Conservation (phyloP, 2,113 vertebrate species). For the Loxodonta africana region DNA sequence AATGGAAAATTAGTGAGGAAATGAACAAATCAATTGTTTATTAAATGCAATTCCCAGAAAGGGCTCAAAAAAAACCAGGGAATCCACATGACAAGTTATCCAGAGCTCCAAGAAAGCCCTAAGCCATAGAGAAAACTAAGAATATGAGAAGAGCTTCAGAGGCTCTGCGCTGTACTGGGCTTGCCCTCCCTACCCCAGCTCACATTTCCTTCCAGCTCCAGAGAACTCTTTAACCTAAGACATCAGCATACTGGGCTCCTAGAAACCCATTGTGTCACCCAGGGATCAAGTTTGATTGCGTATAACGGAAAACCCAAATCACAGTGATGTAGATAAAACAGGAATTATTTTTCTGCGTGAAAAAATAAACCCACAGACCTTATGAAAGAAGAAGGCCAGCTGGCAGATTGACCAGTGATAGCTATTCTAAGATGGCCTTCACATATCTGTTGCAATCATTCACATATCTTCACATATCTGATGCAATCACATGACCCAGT, state of each 20-base stretch:
- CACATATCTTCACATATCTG: neutral
- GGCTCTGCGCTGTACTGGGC: neutral
- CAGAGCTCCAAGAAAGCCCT: conserved; percentile 40
- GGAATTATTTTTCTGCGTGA: neutral
- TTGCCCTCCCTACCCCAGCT: neutral
- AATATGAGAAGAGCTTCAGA: neutral
- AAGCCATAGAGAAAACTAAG: neutral
- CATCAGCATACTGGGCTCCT: neutral
- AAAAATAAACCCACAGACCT: neutral
- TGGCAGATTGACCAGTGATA: neutral
- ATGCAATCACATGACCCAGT: neutral
- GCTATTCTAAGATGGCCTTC: neutral
- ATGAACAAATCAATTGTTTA: conserved; percentile 57
- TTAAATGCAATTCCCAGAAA: neutral
- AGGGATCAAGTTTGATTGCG: neutral
- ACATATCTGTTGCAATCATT: neutral
- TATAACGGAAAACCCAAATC: neutral
- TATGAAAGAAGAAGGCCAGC: neutral
- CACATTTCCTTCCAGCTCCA: neutral
- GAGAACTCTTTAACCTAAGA: neutral
- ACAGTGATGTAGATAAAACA: neutral
- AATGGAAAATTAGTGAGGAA: conserved; percentile 70
- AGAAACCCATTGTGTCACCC: neutral
- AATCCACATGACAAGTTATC: conserved; percentile 27
- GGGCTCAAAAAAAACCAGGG: conserved; percentile 9